phyloP scores from a whole-genome alignment of 2,888 invertebrate genomes.

The Euproctis similis region DNA sequence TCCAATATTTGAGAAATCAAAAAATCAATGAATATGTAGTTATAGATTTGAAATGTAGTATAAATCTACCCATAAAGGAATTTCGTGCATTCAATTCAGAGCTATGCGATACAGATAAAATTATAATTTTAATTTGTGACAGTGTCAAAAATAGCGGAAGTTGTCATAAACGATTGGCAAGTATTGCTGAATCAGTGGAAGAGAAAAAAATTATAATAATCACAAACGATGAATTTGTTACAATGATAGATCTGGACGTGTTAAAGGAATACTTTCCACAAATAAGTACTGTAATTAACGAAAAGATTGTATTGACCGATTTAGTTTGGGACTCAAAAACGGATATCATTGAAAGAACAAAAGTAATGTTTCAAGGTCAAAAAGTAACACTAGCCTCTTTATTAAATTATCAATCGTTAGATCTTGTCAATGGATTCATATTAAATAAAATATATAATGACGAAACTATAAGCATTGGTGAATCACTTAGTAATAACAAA shows the following conservation, averaged over 20 bases:
- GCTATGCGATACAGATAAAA: conserved; percentile 1
- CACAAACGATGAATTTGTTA: neutral
- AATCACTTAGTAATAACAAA: conserved; percentile 1
- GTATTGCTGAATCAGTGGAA: neutral
- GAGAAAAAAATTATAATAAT: conserved; percentile 1
- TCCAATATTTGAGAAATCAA: conserved; percentile 2
- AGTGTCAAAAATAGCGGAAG: neutral
- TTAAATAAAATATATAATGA: conserved; percentile 3
- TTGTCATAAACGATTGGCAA: neutral
- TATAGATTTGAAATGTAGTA: conserved; percentile 3
- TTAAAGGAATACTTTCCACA: conserved; percentile 1
- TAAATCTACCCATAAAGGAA: neutral
- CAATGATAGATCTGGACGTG: neutral
- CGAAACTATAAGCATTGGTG: conserved; percentile 5
- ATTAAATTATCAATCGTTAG: neutral
- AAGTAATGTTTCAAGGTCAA: conserved; percentile 5
- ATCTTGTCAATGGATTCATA: conserved; percentile 1
- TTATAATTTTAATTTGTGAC: conserved; percentile 3
- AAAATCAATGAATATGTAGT: neutral
- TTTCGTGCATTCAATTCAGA: conserved; percentile 1
- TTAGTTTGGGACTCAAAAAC: conserved; percentile 1
- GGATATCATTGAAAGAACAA: neutral
- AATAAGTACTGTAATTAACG: neutral
- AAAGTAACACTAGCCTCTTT: conserved; percentile 1
- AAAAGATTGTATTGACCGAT: conserved; percentile 1